Evolutionary conservation across 2,797 vertebrate species (phyloP).

Genomic region (Picus viridis): DNA sequence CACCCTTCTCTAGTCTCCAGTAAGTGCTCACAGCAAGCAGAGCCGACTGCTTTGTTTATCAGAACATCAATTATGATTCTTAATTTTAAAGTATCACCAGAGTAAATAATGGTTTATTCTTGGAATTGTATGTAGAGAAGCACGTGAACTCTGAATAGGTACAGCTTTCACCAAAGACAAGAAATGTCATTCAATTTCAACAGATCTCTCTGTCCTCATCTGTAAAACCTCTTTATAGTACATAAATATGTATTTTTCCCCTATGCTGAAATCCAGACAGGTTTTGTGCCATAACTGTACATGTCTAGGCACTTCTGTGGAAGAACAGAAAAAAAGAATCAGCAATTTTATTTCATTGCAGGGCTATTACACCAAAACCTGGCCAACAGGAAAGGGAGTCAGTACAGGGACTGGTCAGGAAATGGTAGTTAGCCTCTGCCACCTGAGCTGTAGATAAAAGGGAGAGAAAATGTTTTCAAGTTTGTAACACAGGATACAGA

Average conservation of each 20-base stretch:
- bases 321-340: neutral
- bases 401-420: neutral
- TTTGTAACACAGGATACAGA: neutral
- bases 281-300: neutral
- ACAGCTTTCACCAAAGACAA: neutral
- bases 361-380: neutral
- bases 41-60: neutral
- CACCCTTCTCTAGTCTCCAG: neutral
- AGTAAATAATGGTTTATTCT: neutral
- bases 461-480: neutral
- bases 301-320: neutral
- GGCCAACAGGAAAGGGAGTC: neutral
- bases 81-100: neutral
- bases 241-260: neutral
- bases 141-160: neutral
- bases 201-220: neutral
- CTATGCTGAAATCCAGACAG: neutral
- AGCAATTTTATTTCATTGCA: neutral
- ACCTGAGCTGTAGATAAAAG: neutral
- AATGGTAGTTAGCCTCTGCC: neutral
- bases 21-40: neutral
- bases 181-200: neutral
- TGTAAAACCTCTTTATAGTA: neutral
- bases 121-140: neutral
- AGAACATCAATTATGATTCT: neutral